Percentiles rank a stretch among this genome's conserved stretches.
Conservation (phyloP, 2,797 vertebrate species). For the Lepilemur ruficaudatus region DNA sequence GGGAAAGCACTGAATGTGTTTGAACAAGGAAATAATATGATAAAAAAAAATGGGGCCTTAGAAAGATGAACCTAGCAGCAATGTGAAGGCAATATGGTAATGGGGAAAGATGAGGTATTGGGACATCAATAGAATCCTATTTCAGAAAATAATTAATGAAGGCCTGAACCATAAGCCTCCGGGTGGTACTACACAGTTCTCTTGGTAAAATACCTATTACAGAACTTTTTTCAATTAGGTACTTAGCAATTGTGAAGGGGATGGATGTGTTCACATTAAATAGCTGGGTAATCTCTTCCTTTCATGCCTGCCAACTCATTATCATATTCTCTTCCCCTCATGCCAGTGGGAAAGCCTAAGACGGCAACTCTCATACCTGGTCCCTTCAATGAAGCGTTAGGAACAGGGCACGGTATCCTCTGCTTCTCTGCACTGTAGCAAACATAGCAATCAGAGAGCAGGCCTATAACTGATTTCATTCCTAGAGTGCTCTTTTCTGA, state of each 20-base stretch:
- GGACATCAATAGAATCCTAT: not conserved
- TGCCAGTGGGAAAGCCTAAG: not conserved
- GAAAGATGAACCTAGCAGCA: not conserved
- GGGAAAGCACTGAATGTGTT: not conserved
- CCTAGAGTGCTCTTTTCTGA: not conserved
- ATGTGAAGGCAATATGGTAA: not conserved
- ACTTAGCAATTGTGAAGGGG: not conserved
- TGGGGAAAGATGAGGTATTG: not conserved
- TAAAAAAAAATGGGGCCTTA: not conserved
- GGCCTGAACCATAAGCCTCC: not conserved
- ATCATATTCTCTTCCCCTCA: not conserved
- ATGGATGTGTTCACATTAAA: not conserved
- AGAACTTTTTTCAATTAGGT: not conserved
- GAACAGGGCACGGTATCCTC: fast-evolving
- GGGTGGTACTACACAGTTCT: not conserved
- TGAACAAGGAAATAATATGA: not conserved
- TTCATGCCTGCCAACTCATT: not conserved
- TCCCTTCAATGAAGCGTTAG: not conserved
- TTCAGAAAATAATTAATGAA: conserved; percentile 14
- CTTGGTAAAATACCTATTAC: not conserved
- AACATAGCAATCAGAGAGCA: not conserved
- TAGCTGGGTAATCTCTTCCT: not conserved
- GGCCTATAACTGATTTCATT: not conserved
- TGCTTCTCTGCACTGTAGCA: no score
- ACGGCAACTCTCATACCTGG: not conserved